Evolutionary conservation across 2,113 vertebrate species (phyloP).

Genomic region (Gorsachius goisagi): DNA sequence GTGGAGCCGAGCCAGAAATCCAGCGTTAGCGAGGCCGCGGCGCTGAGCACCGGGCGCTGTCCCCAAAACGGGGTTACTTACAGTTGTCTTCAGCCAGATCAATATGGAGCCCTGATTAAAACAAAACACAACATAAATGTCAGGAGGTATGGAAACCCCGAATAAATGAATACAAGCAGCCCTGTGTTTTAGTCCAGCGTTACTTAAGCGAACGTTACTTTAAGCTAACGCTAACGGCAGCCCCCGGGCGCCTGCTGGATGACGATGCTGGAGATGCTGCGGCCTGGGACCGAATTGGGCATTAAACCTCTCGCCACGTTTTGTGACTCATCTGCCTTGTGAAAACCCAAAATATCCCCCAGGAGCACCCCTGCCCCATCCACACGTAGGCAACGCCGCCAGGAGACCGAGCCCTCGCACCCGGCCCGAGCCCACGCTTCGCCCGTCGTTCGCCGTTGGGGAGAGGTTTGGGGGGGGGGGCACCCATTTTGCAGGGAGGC

Average conservation of each 20-base stretch:
- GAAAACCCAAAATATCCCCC: rapidly evolving
- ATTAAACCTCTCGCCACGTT: rapidly evolving
- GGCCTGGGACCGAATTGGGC: rapidly evolving
- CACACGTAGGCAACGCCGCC: rapidly evolving
- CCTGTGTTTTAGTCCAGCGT: background rate
- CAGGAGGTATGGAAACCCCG: background rate
- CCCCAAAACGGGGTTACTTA: background rate
- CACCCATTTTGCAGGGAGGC: rapidly evolving
- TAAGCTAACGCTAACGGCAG: background rate
- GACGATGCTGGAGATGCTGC: background rate
- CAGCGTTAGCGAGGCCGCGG: rapidly evolving
- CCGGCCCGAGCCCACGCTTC: background rate
- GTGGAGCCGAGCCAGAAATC: background rate
- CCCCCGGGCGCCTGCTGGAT: background rate
- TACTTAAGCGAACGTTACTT: background rate
- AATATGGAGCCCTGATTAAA: slow-evolving; percentile 32
- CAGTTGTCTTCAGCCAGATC: background rate
- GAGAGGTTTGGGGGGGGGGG: background rate
- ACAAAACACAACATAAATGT: background rate
- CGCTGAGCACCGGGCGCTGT: background rate
- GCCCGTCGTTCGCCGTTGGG: background rate
- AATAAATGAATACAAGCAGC: background rate
- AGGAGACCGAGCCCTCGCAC: rapidly evolving
- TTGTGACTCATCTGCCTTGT: rapidly evolving
- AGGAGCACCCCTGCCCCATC: background rate